Conservation (phyloP, 2,797 vertebrate species). For the Hephaestus fuliginosus region DNA sequence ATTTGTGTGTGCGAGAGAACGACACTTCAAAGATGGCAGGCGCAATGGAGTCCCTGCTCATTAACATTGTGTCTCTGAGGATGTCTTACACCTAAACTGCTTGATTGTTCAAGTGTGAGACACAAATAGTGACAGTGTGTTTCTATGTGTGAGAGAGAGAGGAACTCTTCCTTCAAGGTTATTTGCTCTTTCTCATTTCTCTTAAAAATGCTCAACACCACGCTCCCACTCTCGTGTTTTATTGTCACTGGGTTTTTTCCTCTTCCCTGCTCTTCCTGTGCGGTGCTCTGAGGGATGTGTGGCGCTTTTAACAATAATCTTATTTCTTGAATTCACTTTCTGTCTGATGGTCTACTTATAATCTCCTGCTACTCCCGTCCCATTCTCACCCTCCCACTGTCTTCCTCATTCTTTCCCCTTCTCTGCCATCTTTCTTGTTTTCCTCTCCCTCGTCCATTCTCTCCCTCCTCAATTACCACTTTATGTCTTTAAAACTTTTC, state of each 20-base stretch:
- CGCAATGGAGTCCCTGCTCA: constrained; percentile 62
- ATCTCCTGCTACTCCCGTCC: neutral
- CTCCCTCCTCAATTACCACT: constrained; percentile 22
- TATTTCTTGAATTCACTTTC: constrained; percentile 26
- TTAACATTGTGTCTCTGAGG: constrained; percentile 65
- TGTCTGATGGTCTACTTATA: neutral
- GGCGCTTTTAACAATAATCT: constrained; percentile 33
- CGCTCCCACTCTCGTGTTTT: neutral
- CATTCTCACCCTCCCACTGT: neutral
- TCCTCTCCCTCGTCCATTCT: constrained; percentile 12
- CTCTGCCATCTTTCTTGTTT: constrained; percentile 11
- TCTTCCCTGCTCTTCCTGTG: neutral
- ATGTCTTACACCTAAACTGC: constrained; percentile 56
- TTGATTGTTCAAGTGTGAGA: constrained; percentile 67
- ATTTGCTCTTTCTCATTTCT: constrained; percentile 46
- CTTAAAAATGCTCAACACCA: constrained; percentile 26
- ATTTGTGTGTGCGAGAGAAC: constrained; percentile 58
- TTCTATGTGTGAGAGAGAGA: neutral
- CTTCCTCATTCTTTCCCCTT: neutral
- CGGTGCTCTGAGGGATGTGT: constrained; percentile 8
- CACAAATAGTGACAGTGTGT: constrained; percentile 16
- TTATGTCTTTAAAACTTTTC: constrained; percentile 14
- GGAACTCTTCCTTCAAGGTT: constrained; percentile 59
- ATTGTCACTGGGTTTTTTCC: neutral
- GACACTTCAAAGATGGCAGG: constrained; percentile 68